phyloP scores from a whole-genome alignment of 1,140 invertebrate genomes.

The Nasonia vitripennis region DNA sequence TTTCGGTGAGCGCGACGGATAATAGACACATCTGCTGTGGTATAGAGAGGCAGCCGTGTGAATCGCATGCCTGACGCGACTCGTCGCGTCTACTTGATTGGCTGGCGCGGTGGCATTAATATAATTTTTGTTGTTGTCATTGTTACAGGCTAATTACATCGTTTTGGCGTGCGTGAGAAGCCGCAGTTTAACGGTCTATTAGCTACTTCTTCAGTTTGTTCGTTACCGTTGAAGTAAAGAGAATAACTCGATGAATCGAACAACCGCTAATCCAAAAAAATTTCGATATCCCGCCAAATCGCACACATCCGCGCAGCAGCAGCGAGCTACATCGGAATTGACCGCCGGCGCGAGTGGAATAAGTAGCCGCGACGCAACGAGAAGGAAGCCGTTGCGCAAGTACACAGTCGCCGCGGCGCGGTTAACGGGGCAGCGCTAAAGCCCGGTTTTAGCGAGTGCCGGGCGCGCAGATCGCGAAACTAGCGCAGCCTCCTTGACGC shows the following conservation, averaged over 20 bases:
- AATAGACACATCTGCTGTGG: neutral
- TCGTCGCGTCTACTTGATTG: neutral
- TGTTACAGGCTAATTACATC: too few species aligned
- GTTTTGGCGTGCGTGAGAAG: too few species aligned
- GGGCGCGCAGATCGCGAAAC: neutral
- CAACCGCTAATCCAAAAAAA: too few species aligned
- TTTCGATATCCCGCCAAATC: too few species aligned
- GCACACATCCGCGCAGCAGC: too few species aligned
- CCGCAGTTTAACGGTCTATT: too few species aligned
- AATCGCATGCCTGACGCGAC: neutral
- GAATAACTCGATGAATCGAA: too few species aligned
- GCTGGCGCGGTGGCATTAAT: neutral
- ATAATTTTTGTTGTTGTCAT: neutral
- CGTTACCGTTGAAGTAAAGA: too few species aligned
- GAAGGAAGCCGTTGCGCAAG: neutral
- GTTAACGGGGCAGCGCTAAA: conserved; percentile 1
- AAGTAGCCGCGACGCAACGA: neutral
- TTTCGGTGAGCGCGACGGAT: conserved; percentile 2
- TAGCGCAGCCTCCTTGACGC: neutral
- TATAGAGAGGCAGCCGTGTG: neutral
- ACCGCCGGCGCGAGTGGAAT: neutral
- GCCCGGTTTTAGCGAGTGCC: neutral
- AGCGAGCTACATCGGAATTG: neutral
- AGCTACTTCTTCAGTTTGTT: too few species aligned
- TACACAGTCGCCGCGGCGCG: neutral